Base-by-base conservation (phyloP, 2,888 invertebrate species). In the Acronicta alni region DNA sequence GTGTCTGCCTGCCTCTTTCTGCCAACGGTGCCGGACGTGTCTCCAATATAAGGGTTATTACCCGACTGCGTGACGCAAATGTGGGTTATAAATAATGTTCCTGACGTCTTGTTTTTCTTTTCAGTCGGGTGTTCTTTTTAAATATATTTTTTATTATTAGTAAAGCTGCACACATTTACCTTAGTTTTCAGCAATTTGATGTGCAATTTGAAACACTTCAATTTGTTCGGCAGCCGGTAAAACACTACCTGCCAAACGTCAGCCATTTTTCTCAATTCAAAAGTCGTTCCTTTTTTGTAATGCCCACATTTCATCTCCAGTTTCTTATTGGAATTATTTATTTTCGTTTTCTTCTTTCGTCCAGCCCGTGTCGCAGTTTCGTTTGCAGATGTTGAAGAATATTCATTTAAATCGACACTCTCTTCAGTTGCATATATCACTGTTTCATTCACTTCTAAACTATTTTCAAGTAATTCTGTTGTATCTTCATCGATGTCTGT, bases 211-310 rank as follows among this genome's bases (percentile, higher is more conserved):
- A 88, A 88, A 67, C 88, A 89, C 3, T 75, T 63, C 12, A 88
- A 54, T 35, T 60, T 73, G 3, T 78, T 67, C 0, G 66, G 46
- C n/a, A 82, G 60, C 16, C 75, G 70, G 55, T 85, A 86, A 55
- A 81, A 86, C 3, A 69, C 67, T 2, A 84, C 75, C 61, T 85
- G 81, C 87, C 87, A 88, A 0, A 85, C 76, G 26, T 82, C 83
- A 0, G 69, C 73, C 77, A 88, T 84, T 23, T 70, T 68, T 0
- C 57, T 49, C 1, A 81, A 23, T 55, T 75, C 56, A 23, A 81
- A 73, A 0, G 60, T n/a, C 0, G 61, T 53, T 0, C 62, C 57
- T 1, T 72, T 61, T 49, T 67, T 76, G 38, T 53, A 79, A 39
- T 63, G 26, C 9, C 15, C 45, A 53, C 81, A 83, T 42, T 48